Base-by-base conservation (phyloP, 2,888 invertebrate genomes). In the Rosalia funebris region DNA sequence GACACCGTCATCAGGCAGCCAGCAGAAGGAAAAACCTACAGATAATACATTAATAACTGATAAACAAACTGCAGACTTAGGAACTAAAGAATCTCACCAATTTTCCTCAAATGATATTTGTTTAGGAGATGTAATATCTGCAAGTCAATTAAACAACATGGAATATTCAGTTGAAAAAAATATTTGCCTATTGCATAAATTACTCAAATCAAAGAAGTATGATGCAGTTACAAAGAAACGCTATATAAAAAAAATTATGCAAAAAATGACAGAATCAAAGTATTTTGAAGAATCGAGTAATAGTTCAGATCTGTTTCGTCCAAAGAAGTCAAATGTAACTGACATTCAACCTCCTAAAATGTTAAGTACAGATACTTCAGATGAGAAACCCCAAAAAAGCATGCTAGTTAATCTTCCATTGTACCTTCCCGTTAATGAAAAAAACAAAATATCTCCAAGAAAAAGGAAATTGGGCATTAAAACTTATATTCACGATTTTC, bases 191-290 rank as follows among this genome's bases (percentile, higher is more conserved):
- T 74, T 91, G 1, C 86, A 86, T 71, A 83, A 83, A 52, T 82
- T 89, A 34, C 79, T 89, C 11, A 84, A 86, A 63, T 84, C 86
- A 19, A 85, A 86, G 64, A 85, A 86, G 67, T 84, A 87, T 65
- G 86, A 89, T 76, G 78, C 84, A 11, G 79, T 83, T 31, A 82
- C 87, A 2, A 89, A 89, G 77, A 87, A 87, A 66, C 83, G 85
- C 70, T 83, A 90, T 42, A 84, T 90, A 11, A 88, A 87, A 71
- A 87, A 87, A 73, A 84, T 91, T 50, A 86, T 90, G 0, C 83
- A 86, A 63, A 85, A 86, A 74, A 81, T 90, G 10, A 78, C 88
- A 0, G 84, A 84, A 42, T 83, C 85, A 0, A 86, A 84, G 65
- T 88, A 88, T 72, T 83, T 83, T 42, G 87, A 86, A 73, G 88